Percentiles rank a stretch among this genome's conserved stretches.
These are phyloP conservation scores for Melanophora roralis DNA, from an alignment of 2,888 invertebrate species.

Conservation along the genomic window DNA sequence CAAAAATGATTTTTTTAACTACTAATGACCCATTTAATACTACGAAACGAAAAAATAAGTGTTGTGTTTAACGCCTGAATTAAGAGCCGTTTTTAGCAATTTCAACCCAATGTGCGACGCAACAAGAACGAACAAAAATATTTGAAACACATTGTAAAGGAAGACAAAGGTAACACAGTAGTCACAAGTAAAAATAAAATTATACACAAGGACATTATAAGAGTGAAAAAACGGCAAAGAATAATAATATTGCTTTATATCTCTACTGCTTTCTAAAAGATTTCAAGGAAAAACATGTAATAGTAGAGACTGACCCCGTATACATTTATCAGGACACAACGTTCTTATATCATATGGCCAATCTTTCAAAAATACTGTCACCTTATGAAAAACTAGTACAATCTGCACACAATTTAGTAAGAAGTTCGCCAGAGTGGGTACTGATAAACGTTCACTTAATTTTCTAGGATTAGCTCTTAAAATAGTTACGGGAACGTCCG, in stretches of 20 bases:
- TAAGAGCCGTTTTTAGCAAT: too few relatives aligned
- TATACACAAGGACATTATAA: neutral
- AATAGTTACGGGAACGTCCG: conserved; percentile 8
- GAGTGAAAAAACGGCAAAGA: neutral
- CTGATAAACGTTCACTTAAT: conserved; percentile 5
- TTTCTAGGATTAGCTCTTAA: conserved; percentile 1
- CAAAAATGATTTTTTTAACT: too few relatives aligned
- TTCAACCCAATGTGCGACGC: too few relatives aligned
- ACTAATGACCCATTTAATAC: too few relatives aligned
- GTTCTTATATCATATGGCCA: conserved; percentile 1
- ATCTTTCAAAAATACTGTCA: neutral
- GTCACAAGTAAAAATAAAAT: neutral
- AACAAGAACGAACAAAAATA: neutral
- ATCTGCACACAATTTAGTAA: neutral
- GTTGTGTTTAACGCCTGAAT: too few relatives aligned
- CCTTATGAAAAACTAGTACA: neutral
- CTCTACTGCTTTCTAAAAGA: conserved; percentile 1
- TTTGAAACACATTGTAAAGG: neutral
- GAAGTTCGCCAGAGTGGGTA: neutral
- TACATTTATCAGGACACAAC: conserved; percentile 6
- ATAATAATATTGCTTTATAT: neutral
- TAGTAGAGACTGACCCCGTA: conserved; percentile 9
- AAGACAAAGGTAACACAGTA: neutral
- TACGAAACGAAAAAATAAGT: too few relatives aligned
- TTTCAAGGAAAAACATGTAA: conserved; percentile 7